Conservation (phyloP, 1,140 invertebrate genomes). For the Drosophila persimilis region DNA sequence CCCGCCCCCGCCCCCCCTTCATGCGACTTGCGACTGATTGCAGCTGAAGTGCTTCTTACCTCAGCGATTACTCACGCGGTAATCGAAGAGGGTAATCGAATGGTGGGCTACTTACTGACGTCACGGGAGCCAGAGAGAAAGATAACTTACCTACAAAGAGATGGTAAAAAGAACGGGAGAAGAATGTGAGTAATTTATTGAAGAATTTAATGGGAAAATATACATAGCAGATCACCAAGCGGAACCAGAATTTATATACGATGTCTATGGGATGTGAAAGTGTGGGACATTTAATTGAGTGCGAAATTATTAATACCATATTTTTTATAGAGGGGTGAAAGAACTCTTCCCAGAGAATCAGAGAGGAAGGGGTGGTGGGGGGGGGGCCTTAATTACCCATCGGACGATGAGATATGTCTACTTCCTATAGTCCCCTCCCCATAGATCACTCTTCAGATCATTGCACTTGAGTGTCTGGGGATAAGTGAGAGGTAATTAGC, state of each 20-base stretch:
- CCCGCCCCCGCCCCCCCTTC: no score
- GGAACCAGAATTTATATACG: constrained; percentile 21
- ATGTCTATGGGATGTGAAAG: not conserved
- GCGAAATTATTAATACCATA: constrained; percentile 47
- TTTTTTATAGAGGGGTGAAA: constrained; percentile 42
- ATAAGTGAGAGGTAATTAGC: constrained; percentile 32
- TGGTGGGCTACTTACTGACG: constrained; percentile 45
- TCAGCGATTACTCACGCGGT: constrained; percentile 53
- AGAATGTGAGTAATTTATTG: constrained; percentile 50
- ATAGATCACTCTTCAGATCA: constrained; percentile 9
- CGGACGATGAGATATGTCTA: constrained; percentile 18
- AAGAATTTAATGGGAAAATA: constrained; percentile 14
- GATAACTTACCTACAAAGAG: constrained; percentile 68
- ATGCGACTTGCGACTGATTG: constrained; percentile 23
- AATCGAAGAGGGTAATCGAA: constrained; percentile 30
- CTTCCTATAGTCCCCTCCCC: not conserved
- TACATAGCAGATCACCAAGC: constrained; percentile 47
- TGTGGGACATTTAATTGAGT: constrained; percentile 66
- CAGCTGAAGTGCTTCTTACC: constrained; percentile 49
- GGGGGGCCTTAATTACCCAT: constrained; percentile 30
- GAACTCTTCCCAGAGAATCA: constrained; percentile 32
- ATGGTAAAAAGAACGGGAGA: constrained; percentile 27
- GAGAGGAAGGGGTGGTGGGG: not conserved
- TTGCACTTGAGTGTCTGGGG: constrained; percentile 5
- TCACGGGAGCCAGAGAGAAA: constrained; percentile 16